Percentiles rank a stretch among this genome's conserved stretches.
Evolutionary conservation across 2,113 vertebrate species (phyloP).

Genomic region (Steatornis caripensis): DNA sequence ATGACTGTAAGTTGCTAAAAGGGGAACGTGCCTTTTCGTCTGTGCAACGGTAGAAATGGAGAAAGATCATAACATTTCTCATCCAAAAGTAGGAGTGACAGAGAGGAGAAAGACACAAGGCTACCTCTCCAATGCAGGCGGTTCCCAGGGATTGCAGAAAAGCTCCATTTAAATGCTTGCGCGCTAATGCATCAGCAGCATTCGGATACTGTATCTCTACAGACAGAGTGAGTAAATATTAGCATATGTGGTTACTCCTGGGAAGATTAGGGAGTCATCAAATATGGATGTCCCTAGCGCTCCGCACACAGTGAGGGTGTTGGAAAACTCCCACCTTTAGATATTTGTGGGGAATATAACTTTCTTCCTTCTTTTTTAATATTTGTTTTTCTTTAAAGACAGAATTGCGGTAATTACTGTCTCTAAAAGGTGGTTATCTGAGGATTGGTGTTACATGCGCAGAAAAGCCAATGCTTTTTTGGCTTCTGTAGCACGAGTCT

Average conservation of each 20-base stretch:
- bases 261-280: slow-evolving; percentile 28
- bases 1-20: slow-evolving; percentile 62
- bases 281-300: neutral
- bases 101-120: neutral
- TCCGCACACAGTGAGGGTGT: fast-evolving
- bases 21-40: slow-evolving; percentile 4
- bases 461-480: slow-evolving; percentile 11
- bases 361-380: neutral
- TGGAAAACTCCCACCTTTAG: neutral
- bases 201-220: neutral
- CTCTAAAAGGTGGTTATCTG: neutral
- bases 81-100: neutral
- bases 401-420: neutral
- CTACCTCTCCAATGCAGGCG: neutral
- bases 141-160: neutral
- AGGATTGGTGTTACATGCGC: neutral
- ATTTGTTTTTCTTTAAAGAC: neutral
- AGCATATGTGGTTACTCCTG: neutral
- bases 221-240: slow-evolving; percentile 29
- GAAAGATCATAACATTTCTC: slow-evolving; percentile 26
- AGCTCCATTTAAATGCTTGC: neutral
- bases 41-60: neutral
- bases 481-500: neutral
- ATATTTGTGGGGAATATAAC: neutral
- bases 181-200: neutral